Base-by-base conservation (phyloP, 2,113 vertebrate species). In the crab-eating macaque (Macaca fascicularis) region DNA sequence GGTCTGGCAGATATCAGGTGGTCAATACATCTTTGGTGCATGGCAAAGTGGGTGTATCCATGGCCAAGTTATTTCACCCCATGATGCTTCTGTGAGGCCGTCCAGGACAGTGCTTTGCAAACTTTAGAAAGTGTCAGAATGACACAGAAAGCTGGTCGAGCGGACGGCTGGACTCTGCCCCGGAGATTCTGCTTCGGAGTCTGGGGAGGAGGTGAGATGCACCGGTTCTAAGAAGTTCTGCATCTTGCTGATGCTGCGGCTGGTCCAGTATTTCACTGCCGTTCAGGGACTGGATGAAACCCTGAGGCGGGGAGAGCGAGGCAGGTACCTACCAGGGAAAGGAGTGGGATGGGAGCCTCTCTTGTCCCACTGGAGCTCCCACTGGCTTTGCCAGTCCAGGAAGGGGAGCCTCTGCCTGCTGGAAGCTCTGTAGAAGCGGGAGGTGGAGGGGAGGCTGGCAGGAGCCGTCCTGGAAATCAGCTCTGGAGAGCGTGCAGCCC, bases 31-130 rank as follows among this genome's bases (percentile, higher is more conserved):
- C 72, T 27, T 43, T 6, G 27, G 10, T 23, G 20, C 48, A 11
- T 17, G 43, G 3, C 7, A 40, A 3, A 35, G 43, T 5, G 89
- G 55, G 27, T 11, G 59, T 79, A 61, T 45, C n/a, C 43, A 1
- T 0, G 8, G 55, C 7, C 79, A 0, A 17, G 43, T 35, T 6
- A 6, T 43, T 8, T 8, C 20, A 12, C 12, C 59, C 38, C 50
- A 2, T 40, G 8, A 4, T 16, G 70, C 85, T 50, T 61, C 50
- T 11, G 13, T 25, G 8, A 30, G 13, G 20, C 48, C 11, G 1
- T 23, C 17, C 23, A n/a, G 55, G 30, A 40, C 38, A 0, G 35
- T 0, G 10, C 76, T 30, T 10, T 22, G 1, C 30, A 32, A 1
- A 43, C 50, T 22, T 43, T 13, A 35, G 25, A 14, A 35, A 10